phyloP scores from a whole-genome alignment of 1,140 invertebrate species.

The Solen grandis region DNA sequence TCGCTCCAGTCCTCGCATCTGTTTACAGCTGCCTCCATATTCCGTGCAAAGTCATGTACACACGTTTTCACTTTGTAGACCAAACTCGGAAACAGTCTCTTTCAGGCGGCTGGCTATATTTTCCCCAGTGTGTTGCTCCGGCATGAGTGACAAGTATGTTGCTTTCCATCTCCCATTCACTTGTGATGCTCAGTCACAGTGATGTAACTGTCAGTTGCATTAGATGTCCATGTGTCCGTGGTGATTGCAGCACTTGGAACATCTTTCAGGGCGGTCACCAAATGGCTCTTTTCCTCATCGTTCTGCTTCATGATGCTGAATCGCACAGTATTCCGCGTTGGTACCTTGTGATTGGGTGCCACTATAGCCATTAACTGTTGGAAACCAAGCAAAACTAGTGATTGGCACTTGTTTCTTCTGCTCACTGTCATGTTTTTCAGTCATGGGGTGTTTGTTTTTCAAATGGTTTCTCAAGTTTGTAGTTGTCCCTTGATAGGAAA shows the following conservation, averaged over 20 bases:
- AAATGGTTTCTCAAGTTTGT: no score
- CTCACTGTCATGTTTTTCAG: no score
- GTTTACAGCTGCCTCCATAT: conserved; percentile 17
- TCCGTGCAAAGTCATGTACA: conserved; percentile 40
- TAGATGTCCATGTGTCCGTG: conserved; percentile 44
- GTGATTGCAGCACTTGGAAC: conserved; percentile 20
- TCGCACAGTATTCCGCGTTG: conserved; percentile 5
- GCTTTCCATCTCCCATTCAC: conserved; percentile 11
- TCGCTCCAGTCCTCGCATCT: conserved; percentile 39
- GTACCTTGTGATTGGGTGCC: conserved; percentile 21
- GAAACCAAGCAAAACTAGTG: no score
- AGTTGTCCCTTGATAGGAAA: no score
- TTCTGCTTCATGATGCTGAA: not conserved
- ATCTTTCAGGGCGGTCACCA: not conserved
- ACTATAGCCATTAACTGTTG: conserved; percentile 18
- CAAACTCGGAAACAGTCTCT: conserved; percentile 8
- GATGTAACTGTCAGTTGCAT: conserved; percentile 15
- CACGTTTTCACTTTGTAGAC: not conserved
- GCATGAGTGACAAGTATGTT: conserved; percentile 18
- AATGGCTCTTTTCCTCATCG: not conserved
- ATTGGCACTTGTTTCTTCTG: no score
- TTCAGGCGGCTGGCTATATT: conserved; percentile 9
- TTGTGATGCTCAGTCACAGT: conserved; percentile 46
- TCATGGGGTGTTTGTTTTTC: no score
- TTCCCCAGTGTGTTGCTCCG: conserved; percentile 8